Base-by-base conservation (phyloP, 2,113 vertebrate species). In the Elaphurus davidianus region DNA sequence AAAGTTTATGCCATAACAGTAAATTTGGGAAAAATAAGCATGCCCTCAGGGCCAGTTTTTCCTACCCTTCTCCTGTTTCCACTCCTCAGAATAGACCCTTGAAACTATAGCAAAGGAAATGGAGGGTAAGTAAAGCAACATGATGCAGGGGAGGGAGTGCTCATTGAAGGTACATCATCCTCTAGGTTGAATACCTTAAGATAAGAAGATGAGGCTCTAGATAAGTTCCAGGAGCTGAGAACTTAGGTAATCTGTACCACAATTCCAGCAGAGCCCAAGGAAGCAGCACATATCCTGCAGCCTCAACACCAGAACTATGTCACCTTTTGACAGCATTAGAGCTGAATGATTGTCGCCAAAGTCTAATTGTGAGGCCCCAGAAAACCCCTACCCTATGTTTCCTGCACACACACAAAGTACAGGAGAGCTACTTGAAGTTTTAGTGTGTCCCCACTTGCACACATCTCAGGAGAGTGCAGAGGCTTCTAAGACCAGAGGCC, bases 361-460 rank as follows among this genome's bases (percentile, higher is more conserved):
- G 15, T 67, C 11, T 36, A 50, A 28, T 13, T 79, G 3, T 16
- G 50, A n/a, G 17, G 33, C 15, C 30, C 16, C 12, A 64, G 30
- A 28, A 23, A 45, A 19, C 14, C 10, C 4, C n/a, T 28, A 10
- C 0, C n/a, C 3, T 10, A 12, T 10, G 9, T n/a, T 10, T 55
- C 17, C 25, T 52, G 7, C 28, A 85, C 54, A 40, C 3, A 9
- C 12, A 25, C 36, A 1, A 23, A 59, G 16, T 17, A 7, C 16
- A 67, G 15, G 10, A 57, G 8, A 71, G 3, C 10, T 16, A 33
- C 27, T 52, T 87, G 9, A 40, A 47, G 28, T 45, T 54, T 13
- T 28, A 15, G 54, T 40, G 23, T 55, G 14, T 62, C 52, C 27
- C 67, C 16, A 57, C 23, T 59, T 81, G 25, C 12, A 47, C 7